These are phyloP conservation scores for Oscheius onirici DNA, from an alignment of 2,888 invertebrate genomes.

Conservation along the genomic window DNA sequence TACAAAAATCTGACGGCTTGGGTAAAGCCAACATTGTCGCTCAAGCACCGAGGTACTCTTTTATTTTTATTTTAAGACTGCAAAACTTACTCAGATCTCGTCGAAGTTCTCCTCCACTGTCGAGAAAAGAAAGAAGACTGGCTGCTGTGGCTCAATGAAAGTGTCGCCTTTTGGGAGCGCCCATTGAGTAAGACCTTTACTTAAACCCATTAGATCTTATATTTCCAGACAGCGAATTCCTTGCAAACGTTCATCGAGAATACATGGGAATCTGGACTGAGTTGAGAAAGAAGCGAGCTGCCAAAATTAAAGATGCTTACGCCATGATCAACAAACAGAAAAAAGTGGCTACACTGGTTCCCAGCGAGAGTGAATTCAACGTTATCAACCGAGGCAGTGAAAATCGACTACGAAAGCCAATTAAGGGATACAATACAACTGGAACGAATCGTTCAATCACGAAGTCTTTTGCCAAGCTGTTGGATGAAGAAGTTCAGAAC, in stretches of 20 bases:
- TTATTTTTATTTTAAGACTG: neutral
- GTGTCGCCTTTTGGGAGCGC: neutral
- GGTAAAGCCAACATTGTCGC: too few species aligned
- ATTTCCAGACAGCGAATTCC: conserved; percentile 2
- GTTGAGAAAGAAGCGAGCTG: neutral
- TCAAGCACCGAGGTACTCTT: too few species aligned
- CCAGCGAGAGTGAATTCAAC: too few species aligned
- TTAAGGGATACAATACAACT: too few species aligned
- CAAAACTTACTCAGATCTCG: neutral
- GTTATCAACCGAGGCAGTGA: too few species aligned
- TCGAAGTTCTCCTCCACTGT: neutral
- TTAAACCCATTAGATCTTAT: neutral
- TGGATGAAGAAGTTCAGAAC: neutral
- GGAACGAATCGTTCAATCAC: too few species aligned
- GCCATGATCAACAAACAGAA: too few species aligned
- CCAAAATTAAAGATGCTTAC: neutral
- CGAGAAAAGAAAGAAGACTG: neutral
- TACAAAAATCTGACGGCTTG: too few species aligned
- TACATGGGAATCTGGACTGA: neutral
- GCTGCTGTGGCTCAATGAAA: neutral
- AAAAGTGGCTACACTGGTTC: too few species aligned
- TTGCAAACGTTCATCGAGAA: neutral
- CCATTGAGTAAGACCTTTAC: neutral
- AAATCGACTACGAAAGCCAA: too few species aligned
- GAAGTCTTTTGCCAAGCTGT: too few species aligned